Evolutionary conservation across 2,797 vertebrate species (phyloP), one percentile per base, ranked within the genome.

Genomic region (Clarias laeviceps): DNA sequence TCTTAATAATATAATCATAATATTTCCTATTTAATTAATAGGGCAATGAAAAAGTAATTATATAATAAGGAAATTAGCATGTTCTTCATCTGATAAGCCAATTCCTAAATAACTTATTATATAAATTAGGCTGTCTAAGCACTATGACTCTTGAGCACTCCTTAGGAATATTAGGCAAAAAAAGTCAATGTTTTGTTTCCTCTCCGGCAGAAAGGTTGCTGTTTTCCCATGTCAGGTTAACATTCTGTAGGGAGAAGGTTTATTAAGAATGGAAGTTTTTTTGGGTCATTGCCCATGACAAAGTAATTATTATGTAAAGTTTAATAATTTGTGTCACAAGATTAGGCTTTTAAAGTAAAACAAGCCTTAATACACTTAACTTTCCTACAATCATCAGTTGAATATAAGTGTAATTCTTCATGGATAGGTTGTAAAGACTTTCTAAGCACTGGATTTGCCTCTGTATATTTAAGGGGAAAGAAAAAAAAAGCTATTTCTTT

Each of bases 191-290:
- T 90, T 90, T 91, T 92, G 88, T 91, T 92, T 94, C 91, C 90
- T 92, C 88, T 92, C 89, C 93, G 91, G 92, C 88, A 92, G 22
- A 86, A 88, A 88, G 59, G 90, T 83, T 64, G n/a, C 65, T 88
- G 82, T 11, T 84, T 89, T 88, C 90, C 88, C 57, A 87, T 92
- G 92, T 91, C 90, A 91, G 89, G 91, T 93, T 91, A 91, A 89
- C 91, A 85, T 91, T 92, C 84, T 83, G 82, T 90, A 92, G 90
- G 90, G 91, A 76, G 91, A 91, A 68, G 87, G 89, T 90, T 91
- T 90, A 91, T 93, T 92, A 91, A 93, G 92, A 94, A 91, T 94
- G 92, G 94, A 94, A 94, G 93, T 91, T 92, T 92, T 90, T 93
- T 93, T 91, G 89, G 92, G 93, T 92, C 91, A 92, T 93, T 93